Base-by-base conservation (phyloP, 2,797 vertebrate genomes). In the Numenius phaeopus region DNA sequence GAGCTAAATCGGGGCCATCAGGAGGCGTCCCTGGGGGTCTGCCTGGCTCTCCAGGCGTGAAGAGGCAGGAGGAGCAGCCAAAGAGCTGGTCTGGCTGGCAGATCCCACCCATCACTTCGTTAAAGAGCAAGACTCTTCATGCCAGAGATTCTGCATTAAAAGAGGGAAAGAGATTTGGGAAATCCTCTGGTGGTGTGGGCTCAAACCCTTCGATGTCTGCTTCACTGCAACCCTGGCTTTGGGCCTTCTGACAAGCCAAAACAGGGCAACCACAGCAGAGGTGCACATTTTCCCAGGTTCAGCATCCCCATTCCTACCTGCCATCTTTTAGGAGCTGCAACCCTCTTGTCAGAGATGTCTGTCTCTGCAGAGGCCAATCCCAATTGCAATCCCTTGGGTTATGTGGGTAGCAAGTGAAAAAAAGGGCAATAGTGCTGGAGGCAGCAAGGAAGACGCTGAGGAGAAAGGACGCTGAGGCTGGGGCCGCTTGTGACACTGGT, bases 401-500 rank as follows among this genome's bases (percentile, higher is more conserved):
- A 8, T 30, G 62, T 3, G 9, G 37, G 52, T 62, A 32, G 54
- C 3, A 40, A 66, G 27, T 30, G 83, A 69, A 83, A 70, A n/a
- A 30, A 58, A 11, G 14, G 22, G 23, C 17, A 47, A n/a, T 29
- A 40, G 17, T 14, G 19, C 61, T 40, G 61, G 27, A 62, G 27
- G 39, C 9, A 2, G 89, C 3, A 1, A 40, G 64, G 44, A 29
- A 6, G 19, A n/a, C 0, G 6, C 39, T 0, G 1, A 52, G 34
- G 22, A 47, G 61, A 54, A 86, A 88, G 42, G 14, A 14, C 0
- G 2, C 22, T 0, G 27, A 16, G 50, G 9, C 5, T 0, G 2
- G 39, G 39, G 34, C 73, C 2, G 11, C 72, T 71, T 14, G 3
- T n/a, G 91, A 90, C 79, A 39, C 54, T 37, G 47, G 20, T 26